Conservation (phyloP, 1,140 invertebrate genomes). For the Zaprionus africanus region DNA sequence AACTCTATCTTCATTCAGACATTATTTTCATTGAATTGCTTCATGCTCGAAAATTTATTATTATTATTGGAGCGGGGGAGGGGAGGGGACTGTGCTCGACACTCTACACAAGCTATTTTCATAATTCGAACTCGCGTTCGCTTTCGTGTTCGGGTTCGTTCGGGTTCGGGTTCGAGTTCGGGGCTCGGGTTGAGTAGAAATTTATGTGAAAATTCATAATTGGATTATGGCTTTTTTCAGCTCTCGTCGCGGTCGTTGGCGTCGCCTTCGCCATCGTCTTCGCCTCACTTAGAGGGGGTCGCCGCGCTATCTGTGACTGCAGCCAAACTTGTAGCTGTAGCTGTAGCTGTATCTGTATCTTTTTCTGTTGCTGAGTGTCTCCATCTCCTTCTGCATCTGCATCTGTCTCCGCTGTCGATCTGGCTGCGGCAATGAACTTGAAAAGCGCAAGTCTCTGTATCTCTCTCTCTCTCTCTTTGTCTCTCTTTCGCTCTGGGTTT, state of each 20-base stretch:
- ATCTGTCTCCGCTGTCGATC: neutral
- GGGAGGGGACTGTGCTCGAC: neutral
- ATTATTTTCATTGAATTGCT: slow-evolving; percentile 70
- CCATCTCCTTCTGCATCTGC: slow-evolving; percentile 16
- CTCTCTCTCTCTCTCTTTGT: neutral
- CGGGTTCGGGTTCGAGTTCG: slow-evolving; percentile 27
- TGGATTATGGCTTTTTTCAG: slow-evolving; percentile 76
- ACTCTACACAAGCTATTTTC: slow-evolving; percentile 47
- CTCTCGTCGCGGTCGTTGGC: slow-evolving; percentile 67
- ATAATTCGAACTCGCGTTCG: slow-evolving; percentile 27
- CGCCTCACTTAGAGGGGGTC: slow-evolving; percentile 58
- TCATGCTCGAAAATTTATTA: slow-evolving; percentile 75
- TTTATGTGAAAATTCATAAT: slow-evolving; percentile 82
- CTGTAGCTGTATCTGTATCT: slow-evolving; percentile 3
- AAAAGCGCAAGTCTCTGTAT: slow-evolving; percentile 36
- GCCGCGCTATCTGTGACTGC: slow-evolving; percentile 26
- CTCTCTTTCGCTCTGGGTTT: neutral
- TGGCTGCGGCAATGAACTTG: slow-evolving; percentile 74
- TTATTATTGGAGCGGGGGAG: slow-evolving; percentile 58
- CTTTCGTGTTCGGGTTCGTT: slow-evolving; percentile 16
- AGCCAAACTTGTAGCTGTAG: neutral
- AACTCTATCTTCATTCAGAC: slow-evolving; percentile 51
- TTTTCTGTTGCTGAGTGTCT: neutral
- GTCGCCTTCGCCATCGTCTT: slow-evolving; percentile 36
- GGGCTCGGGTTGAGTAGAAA: slow-evolving; percentile 58